Base-by-base conservation (phyloP, 2,888 invertebrate genomes). In the Agrochola lychnidis region DNA sequence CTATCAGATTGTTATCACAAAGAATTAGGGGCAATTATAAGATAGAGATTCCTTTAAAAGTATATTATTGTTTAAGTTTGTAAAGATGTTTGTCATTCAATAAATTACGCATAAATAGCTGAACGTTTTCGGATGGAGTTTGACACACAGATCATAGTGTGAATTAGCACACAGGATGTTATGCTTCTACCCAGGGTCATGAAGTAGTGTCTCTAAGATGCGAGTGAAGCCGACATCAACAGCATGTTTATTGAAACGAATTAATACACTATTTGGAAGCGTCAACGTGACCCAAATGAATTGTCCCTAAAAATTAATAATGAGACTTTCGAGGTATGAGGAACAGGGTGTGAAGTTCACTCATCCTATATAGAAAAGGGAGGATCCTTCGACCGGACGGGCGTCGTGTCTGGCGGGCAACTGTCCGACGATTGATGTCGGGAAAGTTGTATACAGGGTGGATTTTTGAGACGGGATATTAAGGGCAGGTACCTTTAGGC, bases 1-100 rank as follows among this genome's bases (percentile, higher is more conserved):
- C 56, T 76, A 83, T 78, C 69, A 69, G 71, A 80, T 80, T 78
- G 69, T 78, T 84, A 83, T 83, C 83, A 83, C 83, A 83, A 81
- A 64, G 57, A 73, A 70, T 72, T 81, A 69, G 74, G 84, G 81
- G 81, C 57, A 78, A 62, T 62, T 59, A 40, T 57, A 84, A 81
- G 69, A 30, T 68, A 79, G 72, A 82, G 79, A 82, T 82, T 79
- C 75, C 82, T 82, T 70, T 70, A 53, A 0, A 45, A n/a, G n/a
- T 4, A 25, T 42, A n/a, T 30, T 57, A 12, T 68, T 48, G 14
- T 19, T 5, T 9, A n/a, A 56, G 56, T 69, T 30, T 30, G 6
- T 30, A 4, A 45, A 30, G 9, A 30, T 22, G 1, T 70, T 59
- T 42, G 40, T 25, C 14, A 22, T 6, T 48, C 5, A 74, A n/a